Percentiles rank a stretch among this genome's conserved stretches.
These are phyloP conservation scores for Galago senegalensis DNA, from an alignment of 2,797 vertebrate genomes.

Conservation along the genomic window DNA sequence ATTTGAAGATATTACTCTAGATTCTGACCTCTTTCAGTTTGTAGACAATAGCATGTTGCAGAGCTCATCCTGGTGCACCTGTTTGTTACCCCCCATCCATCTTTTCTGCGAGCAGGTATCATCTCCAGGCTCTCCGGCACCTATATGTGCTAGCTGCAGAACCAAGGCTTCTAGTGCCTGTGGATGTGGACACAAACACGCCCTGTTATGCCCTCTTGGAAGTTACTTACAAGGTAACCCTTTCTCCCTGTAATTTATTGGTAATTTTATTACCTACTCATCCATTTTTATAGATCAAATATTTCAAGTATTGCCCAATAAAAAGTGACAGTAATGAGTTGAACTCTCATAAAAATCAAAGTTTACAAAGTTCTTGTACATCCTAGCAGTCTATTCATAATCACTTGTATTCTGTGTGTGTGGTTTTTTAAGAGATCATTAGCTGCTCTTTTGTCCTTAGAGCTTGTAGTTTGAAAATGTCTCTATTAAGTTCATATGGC, in stretches of 20 bases:
- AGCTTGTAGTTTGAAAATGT: slow-evolving; percentile 35
- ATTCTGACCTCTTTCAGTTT: neutral
- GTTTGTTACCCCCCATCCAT: neutral
- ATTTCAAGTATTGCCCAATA: slow-evolving; percentile 8
- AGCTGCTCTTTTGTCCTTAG: neutral
- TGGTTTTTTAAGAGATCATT: neutral
- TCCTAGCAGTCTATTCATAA: neutral
- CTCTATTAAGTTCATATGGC: neutral
- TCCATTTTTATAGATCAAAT: neutral
- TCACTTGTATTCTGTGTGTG: neutral
- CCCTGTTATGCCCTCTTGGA: slow-evolving; percentile 97
- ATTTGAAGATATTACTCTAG: neutral
- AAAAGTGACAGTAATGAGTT: neutral
- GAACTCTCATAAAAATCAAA: neutral
- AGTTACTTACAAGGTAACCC: slow-evolving; percentile 95
- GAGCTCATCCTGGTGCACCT: neutral
- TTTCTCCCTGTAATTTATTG: neutral
- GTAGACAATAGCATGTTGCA: too few species aligned
- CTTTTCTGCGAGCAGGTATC: slow-evolving; percentile 91
- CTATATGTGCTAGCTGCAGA: slow-evolving; percentile 96
- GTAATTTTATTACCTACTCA: neutral
- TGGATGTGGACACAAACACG: slow-evolving; percentile 96
- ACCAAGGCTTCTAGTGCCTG: slow-evolving; percentile 95
- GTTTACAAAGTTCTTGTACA: neutral
- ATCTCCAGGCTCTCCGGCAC: slow-evolving; percentile 97